Evolutionary conservation across 2,113 vertebrate genomes (phyloP), one percentile per base, ranked within the genome.

Genomic region (Podarcis raffonei): DNA sequence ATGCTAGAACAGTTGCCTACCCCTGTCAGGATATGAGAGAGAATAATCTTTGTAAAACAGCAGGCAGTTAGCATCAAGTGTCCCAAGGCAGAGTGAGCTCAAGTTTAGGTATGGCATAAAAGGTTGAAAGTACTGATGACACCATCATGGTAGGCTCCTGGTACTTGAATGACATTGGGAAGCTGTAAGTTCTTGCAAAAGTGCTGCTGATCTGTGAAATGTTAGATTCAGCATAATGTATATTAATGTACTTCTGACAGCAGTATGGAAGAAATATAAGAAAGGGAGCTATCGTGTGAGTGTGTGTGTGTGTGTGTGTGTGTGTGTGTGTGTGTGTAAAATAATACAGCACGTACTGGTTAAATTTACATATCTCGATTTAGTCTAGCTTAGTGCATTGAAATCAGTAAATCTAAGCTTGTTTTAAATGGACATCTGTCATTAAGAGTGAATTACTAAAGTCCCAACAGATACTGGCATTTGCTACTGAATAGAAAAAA

Each of bases 41-140:
- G 62, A 74, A 18, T 48, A 27, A 74, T 74, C 79, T 82, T 75
- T 87, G 76, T 82, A 81, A 90, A 89, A 89, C 90, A 90, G 71
- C 80, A 90, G 92, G 75, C 75, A 90, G 80, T 39, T 91, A 93
- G 88, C 89, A 83, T 4, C 79, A 81, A 62, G 83, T 81, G 77
- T 42, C 72, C 68, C 71, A 62, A 5, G 65, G 80, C 85, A 90
- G 84, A 77, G 30, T 32, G 53, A 89, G 89, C 71, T 35, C 65
- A n/a, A 68, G 16, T 65, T 85, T 89, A 89, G 88, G 32, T 86
- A 69, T 89, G 78, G 42, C 78, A 62, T 39, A 1, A 83, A 81
- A 0, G 0, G 5, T 81, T 77, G 37, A 11, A 23, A 69, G 81
- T 93, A 75, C 71, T 62, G 23, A 69, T 37, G 86, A 79, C n/a